Conservation (phyloP, 2,113 vertebrate species). For the Hipposideros armiger region DNA sequence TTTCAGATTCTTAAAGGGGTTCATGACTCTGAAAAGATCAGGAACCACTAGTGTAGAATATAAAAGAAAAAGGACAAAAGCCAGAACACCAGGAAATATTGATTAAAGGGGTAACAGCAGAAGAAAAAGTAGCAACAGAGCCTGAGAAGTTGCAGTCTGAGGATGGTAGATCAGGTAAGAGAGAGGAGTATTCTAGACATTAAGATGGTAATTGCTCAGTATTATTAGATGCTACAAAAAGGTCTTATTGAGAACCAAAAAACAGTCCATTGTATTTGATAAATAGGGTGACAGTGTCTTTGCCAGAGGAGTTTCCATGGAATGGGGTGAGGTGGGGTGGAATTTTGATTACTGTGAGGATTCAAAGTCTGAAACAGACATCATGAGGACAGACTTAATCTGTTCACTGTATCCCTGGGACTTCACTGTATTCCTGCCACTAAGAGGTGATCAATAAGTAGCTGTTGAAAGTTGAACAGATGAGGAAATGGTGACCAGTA, state of each 20-base stretch:
- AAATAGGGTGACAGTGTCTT: background rate
- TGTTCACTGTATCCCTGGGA: background rate
- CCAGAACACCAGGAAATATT: background rate
- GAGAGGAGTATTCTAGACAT: background rate
- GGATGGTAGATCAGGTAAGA: background rate
- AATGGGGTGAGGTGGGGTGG: background rate
- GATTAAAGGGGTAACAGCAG: background rate
- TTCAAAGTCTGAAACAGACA: background rate
- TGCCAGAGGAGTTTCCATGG: background rate
- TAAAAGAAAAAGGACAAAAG: background rate
- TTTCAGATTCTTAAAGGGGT: background rate
- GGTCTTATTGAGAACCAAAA: background rate
- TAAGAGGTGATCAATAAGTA: constrained; percentile 15
- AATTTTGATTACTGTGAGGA: constrained; percentile 1
- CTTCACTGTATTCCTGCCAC: background rate
- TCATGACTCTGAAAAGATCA: background rate
- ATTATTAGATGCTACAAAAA: background rate
- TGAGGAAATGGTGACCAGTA: background rate
- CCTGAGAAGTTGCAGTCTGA: background rate
- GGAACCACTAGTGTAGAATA: background rate
- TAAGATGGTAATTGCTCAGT: background rate
- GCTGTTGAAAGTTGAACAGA: background rate
- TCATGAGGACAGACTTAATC: background rate
- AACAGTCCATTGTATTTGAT: background rate
- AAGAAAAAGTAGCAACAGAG: background rate